Evolutionary conservation across 1,140 invertebrate genomes (phyloP).

Genomic region (Coelopa frigida): DNA sequence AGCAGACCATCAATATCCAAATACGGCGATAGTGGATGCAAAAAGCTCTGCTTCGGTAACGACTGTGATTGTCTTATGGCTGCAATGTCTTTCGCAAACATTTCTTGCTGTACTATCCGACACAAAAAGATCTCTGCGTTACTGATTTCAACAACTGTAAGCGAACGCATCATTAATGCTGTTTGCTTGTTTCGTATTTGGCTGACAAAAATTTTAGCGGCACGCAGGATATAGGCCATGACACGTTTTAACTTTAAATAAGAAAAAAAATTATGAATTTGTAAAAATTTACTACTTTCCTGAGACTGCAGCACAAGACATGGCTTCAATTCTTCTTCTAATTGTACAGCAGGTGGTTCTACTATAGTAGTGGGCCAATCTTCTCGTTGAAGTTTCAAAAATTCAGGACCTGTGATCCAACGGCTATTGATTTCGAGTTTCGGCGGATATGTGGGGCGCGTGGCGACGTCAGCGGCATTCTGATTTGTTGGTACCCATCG

Average conservation of each 20-base stretch:
- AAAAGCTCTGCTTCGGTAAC: conserved; percentile 1
- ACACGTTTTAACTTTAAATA: neutral
- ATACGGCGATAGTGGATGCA: neutral
- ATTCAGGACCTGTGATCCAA: conserved; percentile 21
- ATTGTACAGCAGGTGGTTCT: neutral
- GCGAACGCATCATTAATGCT: no score
- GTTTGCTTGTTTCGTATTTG: no score
- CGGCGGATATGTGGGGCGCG: neutral
- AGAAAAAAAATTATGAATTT: neutral
- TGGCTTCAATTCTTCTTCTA: neutral
- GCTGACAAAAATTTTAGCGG: neutral
- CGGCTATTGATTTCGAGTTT: neutral
- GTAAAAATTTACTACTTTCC: neutral
- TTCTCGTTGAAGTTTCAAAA: conserved; percentile 5
- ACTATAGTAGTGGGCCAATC: conserved; percentile 15
- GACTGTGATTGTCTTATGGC: neutral
- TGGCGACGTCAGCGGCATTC: conserved; percentile 29
- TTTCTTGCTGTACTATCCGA: no score
- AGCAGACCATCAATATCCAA: conserved; percentile 1
- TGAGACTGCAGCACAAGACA: neutral
- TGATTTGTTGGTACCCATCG: conserved; percentile 21
- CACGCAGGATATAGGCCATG: neutral
- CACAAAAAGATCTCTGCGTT: no score
- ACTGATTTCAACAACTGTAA: no score
- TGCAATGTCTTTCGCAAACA: conserved; percentile 1